Base-by-base conservation (phyloP, 2,888 invertebrate species). In the Cistogaster globosa region DNA sequence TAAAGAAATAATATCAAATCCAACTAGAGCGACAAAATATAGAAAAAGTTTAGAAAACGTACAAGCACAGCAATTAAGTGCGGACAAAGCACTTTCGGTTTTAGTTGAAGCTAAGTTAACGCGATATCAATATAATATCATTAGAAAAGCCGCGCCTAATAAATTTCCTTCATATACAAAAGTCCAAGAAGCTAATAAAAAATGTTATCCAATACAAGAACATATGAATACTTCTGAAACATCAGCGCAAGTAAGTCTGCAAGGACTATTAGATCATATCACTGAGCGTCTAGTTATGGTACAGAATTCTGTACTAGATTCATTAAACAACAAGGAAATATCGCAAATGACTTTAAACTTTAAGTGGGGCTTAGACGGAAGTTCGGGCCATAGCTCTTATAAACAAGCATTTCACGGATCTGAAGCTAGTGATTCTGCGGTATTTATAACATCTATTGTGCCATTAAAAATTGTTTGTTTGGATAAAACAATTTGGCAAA, bases 61-160 rank as follows among this genome's bases (percentile, higher is more conserved):
- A 63, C 58, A 51, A 57, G 7, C 51, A 76, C 55, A 69, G 26
- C 48, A 82, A 76, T 62, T 85, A 51, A 72, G 88, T 79, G 86
- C 86, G 60, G 88, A 89, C 86, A 87, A 87, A 71, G 89, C 88
- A 74, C 53, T 88, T 85, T 86, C 88, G 14, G 75, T 89, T 62
- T 82, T 89, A 65, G 87, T 89, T 55, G 87, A 87, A 11, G 88
- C 85, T 22, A 87, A 88, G 75, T 63, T 89, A 82, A 67, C 67
- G 53, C 51, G 36, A 88, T 83, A 58, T 57, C 87, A 89, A 76
- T 88, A 88, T 81, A 62, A 89, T 75, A 72, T 88, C 79, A 83
- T 88, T 36, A 88, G 88, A 62, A 62, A 65, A 18, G 62, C 75
- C 42, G 42, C 55, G 32, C 57, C 55, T 53, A 16, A 65, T 32